Base-by-base conservation (phyloP, 2,797 vertebrate species). In the Enteromius fasciolatus region DNA sequence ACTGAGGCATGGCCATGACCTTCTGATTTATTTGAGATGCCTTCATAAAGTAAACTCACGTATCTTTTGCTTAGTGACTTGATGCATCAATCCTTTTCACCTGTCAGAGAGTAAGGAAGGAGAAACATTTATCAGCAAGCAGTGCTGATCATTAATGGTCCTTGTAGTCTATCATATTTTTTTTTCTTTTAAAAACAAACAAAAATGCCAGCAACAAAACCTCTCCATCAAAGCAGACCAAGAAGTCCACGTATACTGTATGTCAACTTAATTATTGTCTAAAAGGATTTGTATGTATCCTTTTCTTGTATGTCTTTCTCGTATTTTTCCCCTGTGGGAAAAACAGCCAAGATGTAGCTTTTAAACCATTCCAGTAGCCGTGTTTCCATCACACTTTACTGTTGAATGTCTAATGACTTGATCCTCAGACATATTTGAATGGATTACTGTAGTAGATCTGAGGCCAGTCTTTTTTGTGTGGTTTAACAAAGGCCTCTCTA, bases 341-440 rank as follows among this genome's bases (percentile, higher is more conserved):
- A 75, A 23, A 75, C 20, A 57, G 20, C n/a, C 33, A 75, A 2
- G 0, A 23, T 14, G 11, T 14, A 33, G 59, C 59, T 31, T 4
- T 15, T 61, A 46, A 44, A 61, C 9, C 18, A 5, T 31, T 15
- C 15, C 15, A 50, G 3, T 50, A 20, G 15, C 44, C 0, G 6
- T 25, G 85, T 77, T 84, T 75, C 86, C 85, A 75, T 78, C 87
- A 69, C 74, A 85, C 84, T 67, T 80, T 64, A 48, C 25, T 33
- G 59, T 48, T 78, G 44, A 48, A 36, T 54, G 31, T 46, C 77
- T 92, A 92, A 92, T 93, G 90, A 88, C 92, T 93, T 90, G 86
- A 86, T 89, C 88, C 86, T 80, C 63, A 87, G 92, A 92, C 89
- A 91, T 91, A 91, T 92, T 93, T 93, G 91, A 94, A 92, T 91